Conservation (phyloP, 92 coral and sea anemone genomes). For the Porites cylindrica region DNA sequence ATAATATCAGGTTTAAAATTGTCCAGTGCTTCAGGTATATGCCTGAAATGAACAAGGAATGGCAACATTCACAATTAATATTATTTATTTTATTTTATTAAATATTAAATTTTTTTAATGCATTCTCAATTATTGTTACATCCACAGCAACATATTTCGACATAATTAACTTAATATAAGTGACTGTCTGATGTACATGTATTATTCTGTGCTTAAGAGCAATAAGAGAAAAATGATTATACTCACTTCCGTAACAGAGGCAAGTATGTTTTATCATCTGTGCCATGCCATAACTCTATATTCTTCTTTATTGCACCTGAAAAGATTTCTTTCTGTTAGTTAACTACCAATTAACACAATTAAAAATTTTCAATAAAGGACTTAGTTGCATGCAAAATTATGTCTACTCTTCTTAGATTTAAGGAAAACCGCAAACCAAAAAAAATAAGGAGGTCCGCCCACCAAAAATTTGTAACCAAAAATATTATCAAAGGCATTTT, state of each 20-base stretch:
- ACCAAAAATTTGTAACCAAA: no score
- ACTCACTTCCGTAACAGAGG: constrained; percentile 83
- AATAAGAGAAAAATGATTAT: background rate
- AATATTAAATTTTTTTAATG: background rate
- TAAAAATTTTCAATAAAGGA: no score
- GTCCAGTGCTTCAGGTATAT: constrained; percentile 88
- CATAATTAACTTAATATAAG: no score
- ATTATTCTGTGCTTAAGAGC: no score
- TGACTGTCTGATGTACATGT: no score
- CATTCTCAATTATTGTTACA: no score
- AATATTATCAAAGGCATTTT: no score
- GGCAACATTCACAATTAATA: background rate
- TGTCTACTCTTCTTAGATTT: no score
- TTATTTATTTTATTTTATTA: background rate
- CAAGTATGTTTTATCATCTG: constrained; percentile 84
- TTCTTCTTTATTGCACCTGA: constrained; percentile 90
- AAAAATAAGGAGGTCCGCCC: no score
- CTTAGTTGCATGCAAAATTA: no score
- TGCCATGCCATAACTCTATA: constrained; percentile 76
- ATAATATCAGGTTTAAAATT: constrained; percentile 90
- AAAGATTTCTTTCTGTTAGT: background rate
- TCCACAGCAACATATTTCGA: no score
- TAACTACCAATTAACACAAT: background rate
- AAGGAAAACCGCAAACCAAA: no score
- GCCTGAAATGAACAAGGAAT: constrained; percentile 52